Percentiles rank a stretch among this genome's conserved stretches.
Conservation (phyloP, 2,888 invertebrate species). For the Cylindroiulus punctatus region DNA sequence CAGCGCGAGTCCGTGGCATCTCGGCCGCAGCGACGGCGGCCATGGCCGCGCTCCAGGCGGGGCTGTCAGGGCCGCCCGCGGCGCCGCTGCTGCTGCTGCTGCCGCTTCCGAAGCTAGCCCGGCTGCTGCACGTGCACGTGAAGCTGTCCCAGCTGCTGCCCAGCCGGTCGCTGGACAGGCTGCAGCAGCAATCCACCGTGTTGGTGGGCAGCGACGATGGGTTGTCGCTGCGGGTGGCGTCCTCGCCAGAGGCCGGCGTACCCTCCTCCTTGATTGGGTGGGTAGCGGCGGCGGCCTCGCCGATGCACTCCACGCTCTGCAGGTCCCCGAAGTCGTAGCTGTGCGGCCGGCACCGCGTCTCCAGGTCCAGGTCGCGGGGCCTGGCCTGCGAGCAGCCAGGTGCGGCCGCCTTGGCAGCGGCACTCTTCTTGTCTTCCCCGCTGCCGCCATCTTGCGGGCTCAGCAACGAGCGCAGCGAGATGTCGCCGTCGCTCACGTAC, state of each 20-base stretch:
- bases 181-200: slow-evolving; percentile 44
- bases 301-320: background rate
- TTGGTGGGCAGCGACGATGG: slow-evolving; percentile 40
- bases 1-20: background rate
- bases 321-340: slow-evolving; percentile 58
- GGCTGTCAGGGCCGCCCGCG: background rate
- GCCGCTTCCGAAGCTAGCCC: slow-evolving; percentile 56
- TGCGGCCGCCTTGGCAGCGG: background rate
- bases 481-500: slow-evolving; percentile 57
- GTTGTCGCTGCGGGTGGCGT: background rate
- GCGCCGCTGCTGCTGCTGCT: slow-evolving; percentile 53
- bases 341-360: slow-evolving; percentile 51
- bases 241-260: background rate
- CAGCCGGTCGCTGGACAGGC: slow-evolving; percentile 48
- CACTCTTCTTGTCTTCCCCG: background rate
- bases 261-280: slow-evolving; percentile 45
- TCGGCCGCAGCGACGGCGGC: background rate
- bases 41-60: background rate
- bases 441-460: background rate
- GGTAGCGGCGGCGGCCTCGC: background rate
- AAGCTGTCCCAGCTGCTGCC: slow-evolving; percentile 56
- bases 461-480: slow-evolving; percentile 7
- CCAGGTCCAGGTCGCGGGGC: slow-evolving; percentile 20
- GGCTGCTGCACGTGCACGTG: slow-evolving; percentile 57
- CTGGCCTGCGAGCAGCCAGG: background rate